Base-by-base conservation (phyloP, 2,113 vertebrate genomes). In the Benitochromis conjunctus region DNA sequence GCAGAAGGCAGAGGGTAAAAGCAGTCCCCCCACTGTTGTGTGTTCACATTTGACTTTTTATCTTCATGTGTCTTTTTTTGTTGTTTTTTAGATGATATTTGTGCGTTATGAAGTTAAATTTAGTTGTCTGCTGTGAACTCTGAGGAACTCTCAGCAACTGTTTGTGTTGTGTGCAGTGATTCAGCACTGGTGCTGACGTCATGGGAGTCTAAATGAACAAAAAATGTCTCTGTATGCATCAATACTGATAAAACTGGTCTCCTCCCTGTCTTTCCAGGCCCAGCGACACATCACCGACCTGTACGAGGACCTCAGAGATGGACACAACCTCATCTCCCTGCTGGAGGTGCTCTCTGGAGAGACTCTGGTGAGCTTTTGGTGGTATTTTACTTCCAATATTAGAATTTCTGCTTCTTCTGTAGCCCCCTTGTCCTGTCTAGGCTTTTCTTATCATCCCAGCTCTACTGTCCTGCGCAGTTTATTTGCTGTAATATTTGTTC, bases 261-360 rank as follows among this genome's bases (percentile, higher is more conserved):
- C 18, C 34, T 36, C 0, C 56, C 55, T 26, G 8, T 26, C 18
- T 46, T 43, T 21, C 2, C 81, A 98, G 98, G 96, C 97, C 3
- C 97, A 99, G 94, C 96, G 97, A 69, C 98, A 99, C 18, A 95
- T 99, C 95, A 98, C 97, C 10, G 98, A 99, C 94, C 95, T 99
- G 62, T 99, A 99, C 9, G 98, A 99, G 91, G 98, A 99, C 94
- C 97, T 99, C 86, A 94, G 98, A 10, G 98, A 99, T 96, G 98
- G 98, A 90, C 98, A 99, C 97, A 99, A 97, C 93, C 98, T 99
- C 92, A 98, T 99, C 96, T 99, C 98, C 3, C 96, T 99, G 91
- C 97, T 99, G 96, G 98, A 99, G 95, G 98, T 99, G 85, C 97
- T 99, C 88, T 99, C 98, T 0, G 98, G 98, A 88, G 97, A 98